phyloP scores from a whole-genome alignment of 1,140 invertebrate species.

The Hyles vespertilio region DNA sequence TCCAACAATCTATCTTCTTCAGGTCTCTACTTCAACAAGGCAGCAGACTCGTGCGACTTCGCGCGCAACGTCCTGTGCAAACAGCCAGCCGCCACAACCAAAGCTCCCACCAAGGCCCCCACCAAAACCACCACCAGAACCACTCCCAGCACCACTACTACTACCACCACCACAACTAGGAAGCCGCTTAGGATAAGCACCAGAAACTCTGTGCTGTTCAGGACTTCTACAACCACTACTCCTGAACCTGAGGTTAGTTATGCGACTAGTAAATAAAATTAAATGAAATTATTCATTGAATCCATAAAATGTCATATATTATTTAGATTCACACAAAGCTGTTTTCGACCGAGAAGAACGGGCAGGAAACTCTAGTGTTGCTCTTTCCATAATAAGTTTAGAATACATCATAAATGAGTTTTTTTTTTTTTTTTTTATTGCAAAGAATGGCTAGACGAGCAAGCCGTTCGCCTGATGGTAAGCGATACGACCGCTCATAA shows the following conservation, averaged over 20 bases:
- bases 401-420: too few relatives aligned
- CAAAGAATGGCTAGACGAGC: too few relatives aligned
- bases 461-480: too few relatives aligned
- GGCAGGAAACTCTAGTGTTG: too few relatives aligned
- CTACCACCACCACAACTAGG: conserved; percentile 70
- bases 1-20: conserved; percentile 17
- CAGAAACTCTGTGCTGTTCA: conserved; percentile 49
- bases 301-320: too few relatives aligned
- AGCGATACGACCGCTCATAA: too few relatives aligned
- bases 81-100: conserved; percentile 69
- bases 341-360: too few relatives aligned
- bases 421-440: too few relatives aligned
- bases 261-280: too few relatives aligned
- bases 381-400: too few relatives aligned
- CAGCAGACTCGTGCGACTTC: conserved; percentile 94
- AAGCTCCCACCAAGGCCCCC: conserved; percentile 62
- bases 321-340: too few relatives aligned
- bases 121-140: conserved; percentile 63
- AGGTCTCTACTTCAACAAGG: conserved; percentile 93
- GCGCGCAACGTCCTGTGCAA: conserved; percentile 90
- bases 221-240: conserved; percentile 73
- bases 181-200: conserved; percentile 60
- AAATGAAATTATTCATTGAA: too few relatives aligned
- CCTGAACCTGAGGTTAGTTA: conserved; percentile 50
- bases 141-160: conserved; percentile 66